Evolutionary conservation across 2,797 vertebrate genomes (phyloP).

Genomic region (Oryzias sinensis): DNA sequence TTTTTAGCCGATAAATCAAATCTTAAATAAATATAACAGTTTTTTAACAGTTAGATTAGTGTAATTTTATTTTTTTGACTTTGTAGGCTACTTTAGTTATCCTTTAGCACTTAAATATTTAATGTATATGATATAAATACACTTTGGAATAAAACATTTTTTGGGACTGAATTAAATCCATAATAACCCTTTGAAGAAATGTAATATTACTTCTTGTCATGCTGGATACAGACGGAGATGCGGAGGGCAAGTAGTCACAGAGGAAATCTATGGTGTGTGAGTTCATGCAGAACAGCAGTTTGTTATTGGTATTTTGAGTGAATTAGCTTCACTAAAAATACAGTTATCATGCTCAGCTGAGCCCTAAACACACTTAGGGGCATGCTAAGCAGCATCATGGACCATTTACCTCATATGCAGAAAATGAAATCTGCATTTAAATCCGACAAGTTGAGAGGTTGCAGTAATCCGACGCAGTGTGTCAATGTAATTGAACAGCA

Average conservation of each 20-base stretch:
- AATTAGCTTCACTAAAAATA: slow-evolving; percentile 46
- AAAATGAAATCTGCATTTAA: slow-evolving; percentile 64
- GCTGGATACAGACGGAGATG: slow-evolving; percentile 16
- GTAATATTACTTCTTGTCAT: slow-evolving; percentile 13
- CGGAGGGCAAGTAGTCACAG: slow-evolving; percentile 15
- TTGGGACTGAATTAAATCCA: not conserved
- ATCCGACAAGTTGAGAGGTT: slow-evolving; percentile 63
- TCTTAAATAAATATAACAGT: no score
- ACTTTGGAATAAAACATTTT: no score
- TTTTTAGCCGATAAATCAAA: no score
- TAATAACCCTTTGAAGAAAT: slow-evolving; percentile 21
- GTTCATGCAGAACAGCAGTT: slow-evolving; percentile 7
- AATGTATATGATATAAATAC: no score
- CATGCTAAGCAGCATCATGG: slow-evolving; percentile 53
- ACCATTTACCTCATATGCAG: slow-evolving; percentile 60
- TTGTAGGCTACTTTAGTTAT: not conserved
- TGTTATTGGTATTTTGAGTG: slow-evolving; percentile 32
- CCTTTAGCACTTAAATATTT: no score
- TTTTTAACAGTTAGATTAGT: no score
- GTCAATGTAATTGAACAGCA: slow-evolving; percentile 59
- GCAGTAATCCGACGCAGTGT: slow-evolving; percentile 52
- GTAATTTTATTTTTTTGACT: not conserved
- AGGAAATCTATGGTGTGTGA: slow-evolving; percentile 12
- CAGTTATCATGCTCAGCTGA: slow-evolving; percentile 52
- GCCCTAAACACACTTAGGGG: slow-evolving; percentile 49